phyloP scores from a whole-genome alignment of 2,888 invertebrate genomes.

The Capitulum mitella region DNA sequence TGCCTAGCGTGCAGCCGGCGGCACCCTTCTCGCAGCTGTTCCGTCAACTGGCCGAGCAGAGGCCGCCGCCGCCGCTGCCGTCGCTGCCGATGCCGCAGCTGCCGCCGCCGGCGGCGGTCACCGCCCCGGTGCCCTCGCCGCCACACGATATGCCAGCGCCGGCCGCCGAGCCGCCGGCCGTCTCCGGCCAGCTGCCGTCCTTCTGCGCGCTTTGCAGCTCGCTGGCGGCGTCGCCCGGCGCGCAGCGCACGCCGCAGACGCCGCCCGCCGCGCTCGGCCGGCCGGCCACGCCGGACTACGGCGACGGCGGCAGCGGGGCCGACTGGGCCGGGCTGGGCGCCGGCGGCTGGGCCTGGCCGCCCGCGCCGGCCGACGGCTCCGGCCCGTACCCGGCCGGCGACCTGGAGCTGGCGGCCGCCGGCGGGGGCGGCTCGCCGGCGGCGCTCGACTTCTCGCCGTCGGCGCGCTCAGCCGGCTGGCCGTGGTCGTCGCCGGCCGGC shows the following conservation, averaged over 20 bases:
- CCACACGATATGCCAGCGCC: background rate
- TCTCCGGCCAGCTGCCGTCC: constrained; percentile 13
- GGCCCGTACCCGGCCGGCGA: background rate
- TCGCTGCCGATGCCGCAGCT: background rate
- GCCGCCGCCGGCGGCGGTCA: background rate
- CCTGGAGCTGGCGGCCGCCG: background rate
- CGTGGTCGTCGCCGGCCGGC: background rate
- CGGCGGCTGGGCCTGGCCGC: background rate
- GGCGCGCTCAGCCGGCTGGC: background rate
- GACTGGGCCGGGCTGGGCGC: background rate
- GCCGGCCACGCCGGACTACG: constrained; percentile 26
- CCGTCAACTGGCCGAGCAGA: background rate
- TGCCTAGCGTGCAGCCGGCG: background rate
- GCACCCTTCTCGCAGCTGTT: constrained; percentile 8
- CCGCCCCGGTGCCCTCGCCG: background rate
- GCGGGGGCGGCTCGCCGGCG: background rate
- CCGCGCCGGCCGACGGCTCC: background rate
- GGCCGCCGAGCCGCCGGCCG: no score
- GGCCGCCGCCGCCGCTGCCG: background rate
- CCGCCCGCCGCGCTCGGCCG: constrained; percentile 28
- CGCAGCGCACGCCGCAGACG: constrained; percentile 28
- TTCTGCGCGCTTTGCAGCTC: constrained; percentile 33
- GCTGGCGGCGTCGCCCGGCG: constrained; percentile 31
- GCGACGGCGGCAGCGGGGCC: constrained; percentile 2
- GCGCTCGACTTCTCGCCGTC: background rate